These are phyloP conservation scores for Agrochola litura DNA, from an alignment of 2,888 invertebrate species.

Conservation along the genomic window DNA sequence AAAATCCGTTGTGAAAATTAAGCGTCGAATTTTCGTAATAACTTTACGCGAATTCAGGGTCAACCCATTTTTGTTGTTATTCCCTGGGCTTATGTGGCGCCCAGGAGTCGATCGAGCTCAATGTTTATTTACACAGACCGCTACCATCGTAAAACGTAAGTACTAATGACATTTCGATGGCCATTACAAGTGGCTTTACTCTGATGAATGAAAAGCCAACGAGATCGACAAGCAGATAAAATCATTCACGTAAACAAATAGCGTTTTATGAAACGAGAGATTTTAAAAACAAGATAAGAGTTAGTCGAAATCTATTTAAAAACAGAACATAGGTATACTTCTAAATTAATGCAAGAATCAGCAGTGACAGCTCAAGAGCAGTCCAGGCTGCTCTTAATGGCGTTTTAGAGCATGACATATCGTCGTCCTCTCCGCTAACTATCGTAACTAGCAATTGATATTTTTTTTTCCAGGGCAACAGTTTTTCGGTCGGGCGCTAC, in stretches of 20 bases:
- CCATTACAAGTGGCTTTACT: constrained; percentile 29
- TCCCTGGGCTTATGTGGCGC: constrained; percentile 27
- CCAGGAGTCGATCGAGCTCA: constrained; percentile 29
- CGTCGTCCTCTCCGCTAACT: too few relatives aligned
- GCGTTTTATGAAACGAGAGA: not conserved
- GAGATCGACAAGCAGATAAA: not conserved
- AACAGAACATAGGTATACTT: not conserved
- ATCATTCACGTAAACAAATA: not conserved
- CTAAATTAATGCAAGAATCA: too few relatives aligned
- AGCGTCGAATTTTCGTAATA: constrained; percentile 20
- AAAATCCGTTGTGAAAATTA: constrained; percentile 7
- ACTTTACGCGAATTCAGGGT: constrained; percentile 13
- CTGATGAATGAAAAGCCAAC: constrained; percentile 22
- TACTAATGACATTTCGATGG: constrained; percentile 46
- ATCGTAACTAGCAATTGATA: too few relatives aligned
- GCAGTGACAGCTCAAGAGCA: too few relatives aligned
- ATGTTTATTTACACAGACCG: constrained; percentile 42
- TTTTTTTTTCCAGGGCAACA: too few relatives aligned
- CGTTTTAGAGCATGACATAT: too few relatives aligned
- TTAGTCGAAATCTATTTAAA: not conserved
- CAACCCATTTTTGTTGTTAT: constrained; percentile 28
- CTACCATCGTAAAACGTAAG: not conserved
- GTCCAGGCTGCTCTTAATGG: too few relatives aligned
- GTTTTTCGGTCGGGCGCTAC: too few relatives aligned
- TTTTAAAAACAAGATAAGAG: not conserved